Conservation (phyloP, 2,113 vertebrate genomes). For the Bagarius yarrelli region DNA sequence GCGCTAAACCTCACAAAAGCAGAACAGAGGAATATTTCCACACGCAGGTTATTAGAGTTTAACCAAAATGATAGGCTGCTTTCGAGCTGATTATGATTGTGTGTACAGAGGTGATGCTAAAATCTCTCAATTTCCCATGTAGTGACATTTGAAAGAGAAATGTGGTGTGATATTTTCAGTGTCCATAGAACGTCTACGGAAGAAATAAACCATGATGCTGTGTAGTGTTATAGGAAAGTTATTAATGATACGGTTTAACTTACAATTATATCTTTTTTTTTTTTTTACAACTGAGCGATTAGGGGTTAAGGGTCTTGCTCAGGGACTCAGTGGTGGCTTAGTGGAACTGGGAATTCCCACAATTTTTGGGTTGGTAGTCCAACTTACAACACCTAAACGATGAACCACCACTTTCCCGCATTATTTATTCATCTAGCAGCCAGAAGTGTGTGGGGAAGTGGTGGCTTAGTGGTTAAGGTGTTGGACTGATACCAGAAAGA, state of each 20-base stretch:
- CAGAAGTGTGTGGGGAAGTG: too few relatives aligned
- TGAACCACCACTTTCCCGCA: too few relatives aligned
- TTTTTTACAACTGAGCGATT: too few relatives aligned
- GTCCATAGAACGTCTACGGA: background rate
- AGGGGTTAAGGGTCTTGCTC: too few relatives aligned
- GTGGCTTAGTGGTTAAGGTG: too few relatives aligned
- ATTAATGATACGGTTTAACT: background rate
- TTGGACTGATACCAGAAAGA: too few relatives aligned
- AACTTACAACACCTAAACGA: too few relatives aligned
- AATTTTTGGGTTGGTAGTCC: too few relatives aligned
- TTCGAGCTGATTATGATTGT: constrained; percentile 20
- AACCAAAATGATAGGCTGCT: background rate
- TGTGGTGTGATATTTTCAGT: background rate
- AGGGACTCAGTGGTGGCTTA: too few relatives aligned
- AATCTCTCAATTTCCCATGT: background rate
- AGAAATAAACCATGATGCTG: background rate
- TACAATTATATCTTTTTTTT: too few relatives aligned
- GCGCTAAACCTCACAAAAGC: constrained; percentile 74
- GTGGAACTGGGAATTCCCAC: too few relatives aligned
- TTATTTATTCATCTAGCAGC: too few relatives aligned
- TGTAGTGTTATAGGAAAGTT: background rate
- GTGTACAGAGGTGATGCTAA: background rate
- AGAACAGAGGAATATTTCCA: constrained; percentile 87
- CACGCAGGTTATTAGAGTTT: constrained; percentile 49
- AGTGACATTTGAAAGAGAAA: background rate